Evolutionary conservation across 2,113 vertebrate genomes (phyloP), one percentile per base, ranked within the genome.

Genomic region (Sapayoa aenigma): DNA sequence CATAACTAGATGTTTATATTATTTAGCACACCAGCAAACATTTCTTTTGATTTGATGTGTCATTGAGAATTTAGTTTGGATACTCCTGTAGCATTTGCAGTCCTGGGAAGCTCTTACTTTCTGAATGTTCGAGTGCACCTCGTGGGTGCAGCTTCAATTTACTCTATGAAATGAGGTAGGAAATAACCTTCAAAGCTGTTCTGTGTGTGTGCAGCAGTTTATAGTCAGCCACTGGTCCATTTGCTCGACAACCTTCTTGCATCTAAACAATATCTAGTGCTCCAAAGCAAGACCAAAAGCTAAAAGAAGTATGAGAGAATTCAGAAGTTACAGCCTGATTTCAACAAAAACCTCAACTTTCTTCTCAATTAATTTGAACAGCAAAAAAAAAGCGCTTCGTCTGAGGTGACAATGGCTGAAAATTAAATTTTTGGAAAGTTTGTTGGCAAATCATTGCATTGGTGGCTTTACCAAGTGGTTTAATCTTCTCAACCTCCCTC

Each of bases 251-350:
- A 17, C 25, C 7, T 84, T 47, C 39, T 37, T 24, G 12, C 19
- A 71, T 22, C 47, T 75, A 30, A 86, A 31, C 9, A 74, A 3
- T 12, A 49, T 7, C 16, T 86, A 46, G 50, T 55, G 21, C 27
- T 74, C 19, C 24, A 69, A 53, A 84, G 23, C 14, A 75, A 91
- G 67, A 42, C 5, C 7, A 65, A 71, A 78, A 52, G 8, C 27
- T 28, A 12, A 69, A 20, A 35, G 9, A 39, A 0, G 0, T 1
- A 6, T 50, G 20, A 22, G 59, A 46, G 24, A 14, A 3, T 27
- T 66, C 14, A 9, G 4, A 59, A 91, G 25, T 19, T 78, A 19
- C 7, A 69, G 18, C 22, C 23, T 25, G 19, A 60, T 37, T 56
- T 58, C 56, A 58, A 33, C 6, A 31, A 67, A 75, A 86, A 5